A percentile compares a stretch with the other conserved stretches of the same genome.
Conservation (phyloP, 2,797 vertebrate species). For the Arnoldichthys spilopterus region DNA sequence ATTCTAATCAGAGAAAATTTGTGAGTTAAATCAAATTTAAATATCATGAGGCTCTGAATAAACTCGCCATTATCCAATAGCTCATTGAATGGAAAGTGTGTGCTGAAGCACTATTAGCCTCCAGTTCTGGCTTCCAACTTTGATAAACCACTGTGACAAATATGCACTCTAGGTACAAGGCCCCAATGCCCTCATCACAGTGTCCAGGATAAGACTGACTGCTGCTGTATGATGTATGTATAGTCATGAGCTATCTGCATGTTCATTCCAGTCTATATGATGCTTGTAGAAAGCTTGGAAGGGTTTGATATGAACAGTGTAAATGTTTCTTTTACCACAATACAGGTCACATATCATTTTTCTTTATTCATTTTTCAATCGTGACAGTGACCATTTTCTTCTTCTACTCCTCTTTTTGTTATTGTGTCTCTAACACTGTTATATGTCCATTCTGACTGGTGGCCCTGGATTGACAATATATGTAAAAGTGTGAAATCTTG, state of each 20-base stretch:
- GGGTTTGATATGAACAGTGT: background rate
- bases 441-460: too few species aligned
- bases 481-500: too few species aligned
- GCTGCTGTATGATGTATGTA: background rate
- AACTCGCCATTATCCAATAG: conserved; percentile 32
- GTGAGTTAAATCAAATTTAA: conserved; percentile 48
- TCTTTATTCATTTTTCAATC: too few species aligned
- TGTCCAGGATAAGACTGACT: background rate
- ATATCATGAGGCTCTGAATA: conserved; percentile 35
- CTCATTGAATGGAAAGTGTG: conserved; percentile 40
- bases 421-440: too few species aligned
- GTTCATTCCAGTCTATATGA: background rate
- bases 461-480: too few species aligned
- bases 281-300: background rate
- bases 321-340: background rate
- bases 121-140: conserved; percentile 15
- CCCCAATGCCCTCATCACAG: background rate
- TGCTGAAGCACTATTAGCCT: conserved; percentile 4
- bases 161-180: background rate
- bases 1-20: conserved; percentile 40
- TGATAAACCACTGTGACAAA: conserved; percentile 12
- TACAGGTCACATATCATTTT: background rate
- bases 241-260: background rate
- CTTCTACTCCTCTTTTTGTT: too few species aligned
- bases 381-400: too few species aligned